Percentiles rank a stretch among this genome's conserved stretches.
Evolutionary conservation across 37 sponge, comb jelly and placozoan species (phyloP).

Genomic region (Hexactinellida sp.): DNA sequence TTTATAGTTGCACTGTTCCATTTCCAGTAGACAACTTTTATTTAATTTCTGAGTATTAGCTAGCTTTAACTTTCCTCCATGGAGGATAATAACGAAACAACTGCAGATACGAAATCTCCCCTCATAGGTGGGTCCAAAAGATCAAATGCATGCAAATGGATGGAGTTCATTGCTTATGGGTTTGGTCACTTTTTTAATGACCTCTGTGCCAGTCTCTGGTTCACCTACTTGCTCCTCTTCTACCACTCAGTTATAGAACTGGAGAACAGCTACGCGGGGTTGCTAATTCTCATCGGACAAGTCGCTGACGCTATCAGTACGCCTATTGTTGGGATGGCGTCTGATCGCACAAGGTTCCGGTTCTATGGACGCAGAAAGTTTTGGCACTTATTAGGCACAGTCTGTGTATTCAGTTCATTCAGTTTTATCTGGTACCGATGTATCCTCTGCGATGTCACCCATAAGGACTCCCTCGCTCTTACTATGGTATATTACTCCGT

Average conservation of each 20-base stretch:
- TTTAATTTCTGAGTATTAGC: too few species aligned
- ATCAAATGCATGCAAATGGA: not conserved
- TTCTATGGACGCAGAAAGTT: conserved; percentile 80
- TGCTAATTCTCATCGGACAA: conserved; percentile 84
- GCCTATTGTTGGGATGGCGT: conserved; percentile 68
- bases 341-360: conserved; percentile 48
- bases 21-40: too few species aligned
- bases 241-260: conserved; percentile 52
- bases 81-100: too few species aligned
- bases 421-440: conserved; percentile 83
- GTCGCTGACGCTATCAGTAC: conserved; percentile 74
- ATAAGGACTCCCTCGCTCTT: not conserved
- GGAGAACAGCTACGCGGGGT: conserved; percentile 53
- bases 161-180: conserved; percentile 41
- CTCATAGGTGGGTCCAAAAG: too few species aligned
- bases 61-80: too few species aligned
- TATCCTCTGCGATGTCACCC: conserved; percentile 31
- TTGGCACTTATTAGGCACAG: conserved; percentile 80
- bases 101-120: too few species aligned
- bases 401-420: conserved; percentile 56
- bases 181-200: conserved; percentile 95
- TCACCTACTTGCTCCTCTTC: conserved; percentile 81
- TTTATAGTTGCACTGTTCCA: too few species aligned
- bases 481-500: conserved; percentile 49
- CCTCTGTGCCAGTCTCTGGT: conserved; percentile 90